Percentiles rank a stretch among this genome's conserved stretches.
Conservation (phyloP, 2,888 invertebrate species). For the Lymantria dispar region DNA sequence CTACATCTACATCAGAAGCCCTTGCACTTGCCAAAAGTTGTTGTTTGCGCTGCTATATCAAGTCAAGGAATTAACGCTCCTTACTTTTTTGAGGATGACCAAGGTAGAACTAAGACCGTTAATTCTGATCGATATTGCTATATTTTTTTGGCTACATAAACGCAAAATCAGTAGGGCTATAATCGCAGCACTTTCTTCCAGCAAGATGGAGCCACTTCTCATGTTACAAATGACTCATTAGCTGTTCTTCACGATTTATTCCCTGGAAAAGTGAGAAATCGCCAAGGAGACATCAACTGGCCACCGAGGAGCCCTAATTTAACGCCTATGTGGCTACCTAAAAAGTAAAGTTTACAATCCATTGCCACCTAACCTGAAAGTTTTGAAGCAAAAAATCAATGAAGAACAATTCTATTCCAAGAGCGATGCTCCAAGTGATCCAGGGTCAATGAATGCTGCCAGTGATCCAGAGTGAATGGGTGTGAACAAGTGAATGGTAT, state of each 20-base stretch:
- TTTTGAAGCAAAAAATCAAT: constrained; percentile 20
- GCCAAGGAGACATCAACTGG: constrained; percentile 20
- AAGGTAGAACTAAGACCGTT: no score
- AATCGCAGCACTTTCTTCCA: constrained; percentile 24
- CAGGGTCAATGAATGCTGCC: constrained; percentile 1
- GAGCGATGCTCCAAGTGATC: constrained; percentile 29
- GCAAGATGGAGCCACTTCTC: neutral
- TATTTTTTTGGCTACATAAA: constrained; percentile 25
- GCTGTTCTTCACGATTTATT: constrained; percentile 26
- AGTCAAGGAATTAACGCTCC: neutral
- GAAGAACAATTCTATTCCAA: constrained; percentile 17
- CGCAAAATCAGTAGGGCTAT: constrained; percentile 27
- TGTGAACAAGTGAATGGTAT: neutral
- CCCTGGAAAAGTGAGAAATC: constrained; percentile 22
- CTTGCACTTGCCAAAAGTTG: constrained; percentile 9
- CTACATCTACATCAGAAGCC: constrained; percentile 23
- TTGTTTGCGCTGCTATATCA: constrained; percentile 1
- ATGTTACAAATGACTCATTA: neutral
- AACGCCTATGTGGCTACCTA: no score
- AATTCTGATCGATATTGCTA: constrained; percentile 4
- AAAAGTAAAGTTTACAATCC: constrained; percentile 29
- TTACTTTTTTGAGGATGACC: no score
- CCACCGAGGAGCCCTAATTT: constrained; percentile 26
- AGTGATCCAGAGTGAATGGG: no score
- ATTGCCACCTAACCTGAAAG: constrained; percentile 23